phyloP scores from a whole-genome alignment of 2,113 vertebrate species.

The Plestiodon gilberti region DNA sequence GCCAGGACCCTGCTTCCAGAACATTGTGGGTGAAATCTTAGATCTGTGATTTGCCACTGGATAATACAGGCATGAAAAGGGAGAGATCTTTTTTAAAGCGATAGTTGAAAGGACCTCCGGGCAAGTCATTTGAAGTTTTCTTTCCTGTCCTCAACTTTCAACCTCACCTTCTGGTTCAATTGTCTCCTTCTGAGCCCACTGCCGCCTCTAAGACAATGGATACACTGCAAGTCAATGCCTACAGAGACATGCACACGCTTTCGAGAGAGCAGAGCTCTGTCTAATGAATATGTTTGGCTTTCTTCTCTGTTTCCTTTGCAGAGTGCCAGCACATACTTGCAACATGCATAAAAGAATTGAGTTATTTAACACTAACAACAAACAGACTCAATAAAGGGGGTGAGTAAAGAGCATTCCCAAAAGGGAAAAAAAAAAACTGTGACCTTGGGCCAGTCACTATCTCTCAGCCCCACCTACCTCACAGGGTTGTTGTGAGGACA shows the following conservation, averaged over 20 bases:
- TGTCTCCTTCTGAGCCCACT: background rate
- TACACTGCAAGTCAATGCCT: background rate
- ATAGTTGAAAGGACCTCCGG: background rate
- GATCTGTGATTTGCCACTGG: background rate
- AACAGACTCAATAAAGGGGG: background rate
- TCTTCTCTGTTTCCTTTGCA: constrained; percentile 47
- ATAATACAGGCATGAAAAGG: background rate
- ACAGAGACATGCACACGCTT: constrained; percentile 17
- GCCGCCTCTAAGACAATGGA: constrained; percentile 29
- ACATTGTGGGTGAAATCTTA: background rate
- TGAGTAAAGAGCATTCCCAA: constrained; percentile 35
- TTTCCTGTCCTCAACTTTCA: background rate
- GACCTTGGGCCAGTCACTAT: too few species aligned
- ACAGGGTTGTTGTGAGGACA: too few species aligned
- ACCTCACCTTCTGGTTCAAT: background rate
- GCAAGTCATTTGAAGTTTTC: background rate
- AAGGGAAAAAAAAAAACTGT: background rate
- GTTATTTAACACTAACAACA: background rate
- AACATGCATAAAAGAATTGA: constrained; percentile 1
- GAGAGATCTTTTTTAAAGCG: background rate
- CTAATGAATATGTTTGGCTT: constrained; percentile 6
- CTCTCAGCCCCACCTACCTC: too few species aligned
- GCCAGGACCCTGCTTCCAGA: background rate
- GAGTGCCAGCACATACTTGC: constrained; percentile 37
- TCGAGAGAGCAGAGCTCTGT: constrained; percentile 15